Base-by-base conservation (phyloP, 64 coral and sea anemone genomes). In the Actinia tenebrosa region DNA sequence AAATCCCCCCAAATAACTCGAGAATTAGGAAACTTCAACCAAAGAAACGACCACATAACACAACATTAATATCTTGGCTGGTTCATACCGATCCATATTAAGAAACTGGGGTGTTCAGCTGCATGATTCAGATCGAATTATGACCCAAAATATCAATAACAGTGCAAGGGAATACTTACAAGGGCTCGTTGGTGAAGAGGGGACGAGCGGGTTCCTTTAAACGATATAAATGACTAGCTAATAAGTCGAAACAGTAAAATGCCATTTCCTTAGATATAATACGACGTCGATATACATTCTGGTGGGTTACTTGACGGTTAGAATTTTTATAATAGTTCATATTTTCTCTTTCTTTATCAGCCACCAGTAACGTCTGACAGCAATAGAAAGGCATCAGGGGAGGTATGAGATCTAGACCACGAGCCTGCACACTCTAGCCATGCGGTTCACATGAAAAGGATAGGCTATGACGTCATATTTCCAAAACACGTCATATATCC, bases 181-280 rank as follows among this genome's bases (percentile, higher is more conserved):
- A 99, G 53, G 93, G 87, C 30, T 92, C 93, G 53, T 99, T 99
- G 77, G 97, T 94, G 88, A 99, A 99, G 62, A 92, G 94, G 86
- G 97, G 97, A 84, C 93, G 86, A 46, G 91, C 86, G 27, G 97
- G 93, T 46, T 94, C 91, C 86, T 94, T 89, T 56, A 90, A 79
- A 61, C 88, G 93, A 83, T 93, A 90, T 80, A 99, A 84, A 91
- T 99, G 97, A 75, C 88, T 88, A 81, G 88, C 88, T 92, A 99
- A 83, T 56, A 99, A 84, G 66, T 99, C 97, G 89, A 99, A 99
- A 86, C 97, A 99, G 55, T 92, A 99, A 86, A 99, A 99, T 20
- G 97, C 97, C 97, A 99, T 99, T 84, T 99, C 97, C 59, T 99
- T 99, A 54, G 84, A 89, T 87, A 99, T 92, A 92, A 99, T 91